phyloP scores from a whole-genome alignment of 2,113 vertebrate genomes.

The Antigone vipio region DNA sequence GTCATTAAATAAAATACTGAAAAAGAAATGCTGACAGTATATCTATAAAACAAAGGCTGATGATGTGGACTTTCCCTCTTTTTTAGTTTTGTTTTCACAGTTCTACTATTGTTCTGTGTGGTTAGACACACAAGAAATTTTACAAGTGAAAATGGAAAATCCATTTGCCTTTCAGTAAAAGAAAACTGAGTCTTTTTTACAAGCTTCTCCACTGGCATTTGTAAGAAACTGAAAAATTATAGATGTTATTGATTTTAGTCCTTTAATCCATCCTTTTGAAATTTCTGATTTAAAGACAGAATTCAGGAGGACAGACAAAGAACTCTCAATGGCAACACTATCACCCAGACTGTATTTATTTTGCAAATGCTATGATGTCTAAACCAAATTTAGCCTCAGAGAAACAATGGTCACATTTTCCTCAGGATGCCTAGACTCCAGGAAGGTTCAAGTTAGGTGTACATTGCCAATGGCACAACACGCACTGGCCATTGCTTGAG shows the following conservation, averaged over 20 bases:
- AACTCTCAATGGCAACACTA: neutral
- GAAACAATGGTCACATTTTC: neutral
- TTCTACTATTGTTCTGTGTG: neutral
- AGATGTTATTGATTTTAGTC: neutral
- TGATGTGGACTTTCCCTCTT: neutral
- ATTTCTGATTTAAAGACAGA: neutral
- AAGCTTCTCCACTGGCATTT: neutral
- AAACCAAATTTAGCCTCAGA: neutral
- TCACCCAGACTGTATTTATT: neutral
- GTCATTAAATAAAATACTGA: constrained; percentile 37
- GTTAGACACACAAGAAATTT: neutral
- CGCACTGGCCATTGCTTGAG: neutral
- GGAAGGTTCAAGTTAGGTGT: neutral
- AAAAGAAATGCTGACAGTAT: neutral
- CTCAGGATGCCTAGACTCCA: neutral
- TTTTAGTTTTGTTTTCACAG: neutral
- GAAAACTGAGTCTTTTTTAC: neutral
- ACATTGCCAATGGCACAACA: neutral
- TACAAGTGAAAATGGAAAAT: neutral
- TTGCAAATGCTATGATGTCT: neutral
- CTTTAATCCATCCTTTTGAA: neutral
- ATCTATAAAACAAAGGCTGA: neutral
- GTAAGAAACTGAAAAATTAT: neutral
- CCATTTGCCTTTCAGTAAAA: neutral
- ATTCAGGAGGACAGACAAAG: neutral